Percentiles rank a stretch among this genome's conserved stretches.
Conservation (phyloP, 2,797 vertebrate genomes). For the Brachyalestes nurse region DNA sequence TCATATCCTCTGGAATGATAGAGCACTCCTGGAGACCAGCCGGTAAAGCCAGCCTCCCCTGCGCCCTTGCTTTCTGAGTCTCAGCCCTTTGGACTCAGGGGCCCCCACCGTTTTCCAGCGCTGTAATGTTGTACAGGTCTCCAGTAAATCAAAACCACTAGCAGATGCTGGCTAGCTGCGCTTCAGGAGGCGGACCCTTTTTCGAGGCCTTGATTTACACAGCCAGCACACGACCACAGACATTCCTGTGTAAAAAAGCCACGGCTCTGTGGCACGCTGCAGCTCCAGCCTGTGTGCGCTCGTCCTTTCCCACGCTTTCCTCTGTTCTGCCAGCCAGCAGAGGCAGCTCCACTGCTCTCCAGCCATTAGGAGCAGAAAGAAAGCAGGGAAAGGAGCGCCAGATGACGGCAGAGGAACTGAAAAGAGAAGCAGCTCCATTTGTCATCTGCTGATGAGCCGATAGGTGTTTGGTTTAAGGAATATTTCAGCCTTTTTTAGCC, state of each 20-base stretch:
- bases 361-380: conserved; percentile 35
- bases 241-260: conserved; percentile 61
- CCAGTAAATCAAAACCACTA: conserved; percentile 76
- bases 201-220: conserved; percentile 58
- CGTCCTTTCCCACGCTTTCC: conserved; percentile 57
- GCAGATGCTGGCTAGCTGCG: conserved; percentile 74
- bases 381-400: conserved; percentile 11
- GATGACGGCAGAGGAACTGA: background rate
- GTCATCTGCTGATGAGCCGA: conserved; percentile 22
- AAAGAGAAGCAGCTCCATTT: conserved; percentile 10
- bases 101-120: conserved; percentile 68
- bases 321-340: conserved; percentile 37
- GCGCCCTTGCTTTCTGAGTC: conserved; percentile 22
- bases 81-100: conserved; percentile 65
- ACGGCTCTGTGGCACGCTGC: conserved; percentile 17
- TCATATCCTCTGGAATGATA: conserved; percentile 48
- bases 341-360: conserved; percentile 19
- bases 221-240: conserved; percentile 59
- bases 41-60: conserved; percentile 36
- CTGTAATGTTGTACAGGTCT: conserved; percentile 76
- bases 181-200: conserved; percentile 60
- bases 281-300: conserved; percentile 23
- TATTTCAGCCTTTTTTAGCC: background rate
- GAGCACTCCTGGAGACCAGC: conserved; percentile 47
- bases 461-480: background rate